phyloP scores from a whole-genome alignment of 2,888 invertebrate species.

The Sthenelais limicola region DNA sequence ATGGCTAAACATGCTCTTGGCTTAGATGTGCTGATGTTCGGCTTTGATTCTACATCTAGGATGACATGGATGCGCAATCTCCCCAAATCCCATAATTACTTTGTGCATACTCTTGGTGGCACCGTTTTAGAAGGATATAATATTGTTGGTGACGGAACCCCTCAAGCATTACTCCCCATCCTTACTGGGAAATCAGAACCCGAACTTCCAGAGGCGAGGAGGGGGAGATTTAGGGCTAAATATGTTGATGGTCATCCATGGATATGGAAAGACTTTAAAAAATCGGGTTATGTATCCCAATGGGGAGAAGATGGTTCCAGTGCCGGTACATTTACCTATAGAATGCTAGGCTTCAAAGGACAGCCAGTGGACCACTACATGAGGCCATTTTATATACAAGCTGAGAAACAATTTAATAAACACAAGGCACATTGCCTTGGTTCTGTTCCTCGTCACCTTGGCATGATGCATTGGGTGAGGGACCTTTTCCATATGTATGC shows the following conservation, averaged over 20 bases:
- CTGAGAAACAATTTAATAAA: conserved; percentile 75
- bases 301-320: conserved; percentile 89
- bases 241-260: conserved; percentile 86
- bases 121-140: conserved; percentile 56
- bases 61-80: conserved; percentile 74
- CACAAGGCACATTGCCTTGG: conserved; percentile 77
- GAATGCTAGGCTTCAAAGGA: conserved; percentile 86
- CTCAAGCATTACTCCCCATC: conserved; percentile 54
- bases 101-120: conserved; percentile 60
- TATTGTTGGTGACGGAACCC: conserved; percentile 56
- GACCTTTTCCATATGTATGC: conserved; percentile 78
- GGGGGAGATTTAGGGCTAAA: conserved; percentile 78
- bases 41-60: conserved; percentile 88
- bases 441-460: conserved; percentile 79
- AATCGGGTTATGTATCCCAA: conserved; percentile 76
- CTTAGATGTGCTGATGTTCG: conserved; percentile 79
- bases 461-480: conserved; percentile 71
- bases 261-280: conserved; percentile 85
- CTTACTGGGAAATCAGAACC: conserved; percentile 52
- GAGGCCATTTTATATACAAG: conserved; percentile 81
- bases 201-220: conserved; percentile 84
- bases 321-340: conserved; percentile 90
- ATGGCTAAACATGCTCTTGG: conserved; percentile 26
- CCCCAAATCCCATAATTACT: conserved; percentile 64
- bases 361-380: conserved; percentile 93